Percentiles rank a stretch among this genome's conserved stretches.
These are phyloP conservation scores for Neodiprion fabricii DNA, from an alignment of 1,140 invertebrate genomes.

Conservation along the genomic window DNA sequence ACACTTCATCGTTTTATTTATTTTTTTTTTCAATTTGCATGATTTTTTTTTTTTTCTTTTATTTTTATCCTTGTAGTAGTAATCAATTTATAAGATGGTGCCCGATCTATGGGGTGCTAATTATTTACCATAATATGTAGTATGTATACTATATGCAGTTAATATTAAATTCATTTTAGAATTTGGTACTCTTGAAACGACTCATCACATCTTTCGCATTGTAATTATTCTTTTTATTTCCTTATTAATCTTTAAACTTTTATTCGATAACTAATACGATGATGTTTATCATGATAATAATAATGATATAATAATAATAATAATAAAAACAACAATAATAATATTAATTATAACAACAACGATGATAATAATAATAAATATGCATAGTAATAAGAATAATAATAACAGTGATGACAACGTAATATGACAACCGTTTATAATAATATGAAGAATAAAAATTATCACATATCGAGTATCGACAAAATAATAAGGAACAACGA, in stretches of 20 bases:
- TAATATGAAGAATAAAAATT: too few relatives aligned
- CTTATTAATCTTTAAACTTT: conserved; percentile 10
- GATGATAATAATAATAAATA: conserved; percentile 19
- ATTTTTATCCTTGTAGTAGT: conserved; percentile 22
- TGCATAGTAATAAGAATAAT: not conserved
- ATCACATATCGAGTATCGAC: too few relatives aligned
- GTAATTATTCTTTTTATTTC: conserved; percentile 11
- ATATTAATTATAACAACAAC: not conserved
- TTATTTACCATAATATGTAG: conserved; percentile 25
- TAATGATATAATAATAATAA: not conserved
- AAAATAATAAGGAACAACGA: too few relatives aligned
- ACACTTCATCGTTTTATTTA: conserved; percentile 20
- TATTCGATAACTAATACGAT: conserved; percentile 11
- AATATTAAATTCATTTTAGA: conserved; percentile 59
- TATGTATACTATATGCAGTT: conserved; percentile 52
- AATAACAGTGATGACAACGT: not conserved
- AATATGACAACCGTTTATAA: too few relatives aligned
- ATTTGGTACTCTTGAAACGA: conserved; percentile 58
- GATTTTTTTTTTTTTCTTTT: conserved; percentile 4
- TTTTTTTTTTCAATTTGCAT: conserved; percentile 19
- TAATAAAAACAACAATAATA: not conserved
- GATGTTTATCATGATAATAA: conserved; percentile 12
- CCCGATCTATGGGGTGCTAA: conserved; percentile 44
- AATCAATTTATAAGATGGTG: conserved; percentile 52
- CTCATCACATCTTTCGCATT: conserved; percentile 28